These are phyloP conservation scores for Hydra vulgaris DNA, from an alignment of 30 jellyfish, hydroid and myxozoan genomes.

Conservation along the genomic window DNA sequence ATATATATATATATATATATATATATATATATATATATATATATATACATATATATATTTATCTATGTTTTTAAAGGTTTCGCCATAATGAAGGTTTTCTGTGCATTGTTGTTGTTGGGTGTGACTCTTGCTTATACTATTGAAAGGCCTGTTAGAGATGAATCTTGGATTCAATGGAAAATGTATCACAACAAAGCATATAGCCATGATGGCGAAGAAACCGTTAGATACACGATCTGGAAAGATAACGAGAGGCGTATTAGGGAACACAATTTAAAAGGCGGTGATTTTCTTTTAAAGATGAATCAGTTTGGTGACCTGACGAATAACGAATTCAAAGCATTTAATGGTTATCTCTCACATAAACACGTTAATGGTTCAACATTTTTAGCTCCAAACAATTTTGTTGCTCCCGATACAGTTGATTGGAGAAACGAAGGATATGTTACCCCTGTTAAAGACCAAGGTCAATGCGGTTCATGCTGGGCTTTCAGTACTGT, in stretches of 20 bases:
- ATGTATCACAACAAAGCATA: slow-evolving; percentile 43
- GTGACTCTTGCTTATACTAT: slow-evolving; percentile 19
- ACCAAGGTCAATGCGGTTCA: slow-evolving; percentile 93
- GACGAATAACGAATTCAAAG: slow-evolving; percentile 57
- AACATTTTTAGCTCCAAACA: slow-evolving; percentile 51
- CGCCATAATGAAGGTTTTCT: slow-evolving; percentile 9
- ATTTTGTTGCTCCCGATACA: slow-evolving; percentile 46
- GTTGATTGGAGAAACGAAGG: slow-evolving; percentile 94
- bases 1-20: too few species aligned
- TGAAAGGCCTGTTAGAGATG: slow-evolving; percentile 20
- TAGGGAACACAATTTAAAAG: slow-evolving; percentile 36
- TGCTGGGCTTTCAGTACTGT: slow-evolving; percentile 95
- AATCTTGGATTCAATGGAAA: slow-evolving; percentile 82
- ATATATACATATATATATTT: too few species aligned
- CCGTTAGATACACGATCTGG: slow-evolving; percentile 71
- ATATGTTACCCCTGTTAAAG: slow-evolving; percentile 81
- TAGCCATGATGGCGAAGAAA: slow-evolving; percentile 65
- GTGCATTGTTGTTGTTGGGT: slow-evolving; percentile 16
- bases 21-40: too few species aligned
- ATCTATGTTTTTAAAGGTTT: background rate
- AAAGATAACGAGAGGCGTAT: slow-evolving; percentile 61
- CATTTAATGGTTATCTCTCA: slow-evolving; percentile 37
- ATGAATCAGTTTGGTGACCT: slow-evolving; percentile 86
- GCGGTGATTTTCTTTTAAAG: slow-evolving; percentile 27
- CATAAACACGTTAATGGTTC: slow-evolving; percentile 23